phyloP scores from a whole-genome alignment of 2,888 invertebrate genomes.

The Xylocampa areola region DNA sequence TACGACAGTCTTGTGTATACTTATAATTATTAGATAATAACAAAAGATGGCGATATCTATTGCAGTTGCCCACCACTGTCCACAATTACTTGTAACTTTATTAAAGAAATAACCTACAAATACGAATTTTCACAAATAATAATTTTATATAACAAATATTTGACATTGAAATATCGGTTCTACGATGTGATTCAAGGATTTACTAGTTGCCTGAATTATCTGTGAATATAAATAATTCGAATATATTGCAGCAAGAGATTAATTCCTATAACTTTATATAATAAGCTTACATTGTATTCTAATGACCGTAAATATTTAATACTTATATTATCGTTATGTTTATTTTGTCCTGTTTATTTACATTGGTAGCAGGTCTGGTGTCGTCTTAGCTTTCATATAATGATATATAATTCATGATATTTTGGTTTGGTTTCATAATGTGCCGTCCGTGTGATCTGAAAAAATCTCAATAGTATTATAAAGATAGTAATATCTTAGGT shows the following conservation, averaged over 20 bases:
- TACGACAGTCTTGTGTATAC: too few species aligned
- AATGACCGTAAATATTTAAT: background rate
- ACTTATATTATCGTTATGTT: too few species aligned
- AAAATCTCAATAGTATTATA: conserved; percentile 37
- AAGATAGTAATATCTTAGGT: too few species aligned
- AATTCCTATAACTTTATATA: background rate
- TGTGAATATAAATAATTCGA: too few species aligned
- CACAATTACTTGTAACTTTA: too few species aligned
- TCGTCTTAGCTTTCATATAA: background rate
- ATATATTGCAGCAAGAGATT: background rate
- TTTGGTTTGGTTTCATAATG: background rate
- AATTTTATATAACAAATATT: conserved; percentile 18
- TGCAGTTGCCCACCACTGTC: too few species aligned
- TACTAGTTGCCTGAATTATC: too few species aligned
- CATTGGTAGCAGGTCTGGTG: background rate
- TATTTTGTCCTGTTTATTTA: too few species aligned
- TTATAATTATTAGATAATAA: too few species aligned
- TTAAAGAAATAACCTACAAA: too few species aligned
- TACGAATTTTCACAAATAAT: too few species aligned
- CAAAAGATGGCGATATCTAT: too few species aligned
- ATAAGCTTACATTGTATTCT: background rate
- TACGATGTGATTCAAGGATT: background rate
- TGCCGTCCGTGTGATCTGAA: conserved; percentile 45
- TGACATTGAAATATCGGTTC: conserved; percentile 2
- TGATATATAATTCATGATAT: background rate